These are phyloP conservation scores for Aspidoscelis tigris DNA, from an alignment of 2,113 vertebrate genomes.

Conservation along the genomic window DNA sequence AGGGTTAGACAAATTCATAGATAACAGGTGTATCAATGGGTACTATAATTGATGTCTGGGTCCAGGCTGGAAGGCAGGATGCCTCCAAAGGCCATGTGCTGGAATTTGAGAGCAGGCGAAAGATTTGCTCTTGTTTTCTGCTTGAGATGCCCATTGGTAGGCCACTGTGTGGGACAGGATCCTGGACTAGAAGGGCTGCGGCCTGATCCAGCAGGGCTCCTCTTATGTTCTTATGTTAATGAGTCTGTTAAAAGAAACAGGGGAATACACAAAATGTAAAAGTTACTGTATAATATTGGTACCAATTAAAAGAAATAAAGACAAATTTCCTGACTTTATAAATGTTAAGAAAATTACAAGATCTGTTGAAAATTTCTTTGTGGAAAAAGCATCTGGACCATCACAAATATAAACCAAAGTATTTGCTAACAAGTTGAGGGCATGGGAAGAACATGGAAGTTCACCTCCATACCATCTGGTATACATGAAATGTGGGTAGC, in stretches of 20 bases:
- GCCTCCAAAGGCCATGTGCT: too few relatives aligned
- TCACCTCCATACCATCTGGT: neutral
- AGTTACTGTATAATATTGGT: neutral
- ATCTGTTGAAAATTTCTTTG: neutral
- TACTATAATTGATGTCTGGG: too few relatives aligned
- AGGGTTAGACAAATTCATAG: too few relatives aligned
- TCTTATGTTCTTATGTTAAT: neutral
- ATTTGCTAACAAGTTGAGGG: conserved; percentile 12
- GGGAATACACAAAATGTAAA: neutral
- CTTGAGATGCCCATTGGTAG: too few relatives aligned
- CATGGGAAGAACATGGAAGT: conserved; percentile 21
- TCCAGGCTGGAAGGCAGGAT: too few relatives aligned
- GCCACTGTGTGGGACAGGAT: too few relatives aligned
- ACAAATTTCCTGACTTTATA: conserved; percentile 6
- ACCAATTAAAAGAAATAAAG: neutral
- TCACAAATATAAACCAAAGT: conserved; percentile 11
- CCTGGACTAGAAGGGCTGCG: too few relatives aligned
- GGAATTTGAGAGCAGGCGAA: too few relatives aligned
- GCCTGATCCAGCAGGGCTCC: too few relatives aligned
- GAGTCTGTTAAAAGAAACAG: neutral
- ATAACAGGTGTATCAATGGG: too few relatives aligned
- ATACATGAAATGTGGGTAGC: neutral
- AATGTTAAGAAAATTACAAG: conserved; percentile 7
- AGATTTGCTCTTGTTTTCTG: too few relatives aligned
- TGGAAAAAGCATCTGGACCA: neutral